Percentiles rank a stretch among this genome's conserved stretches.
Evolutionary conservation across 2,113 vertebrate genomes (phyloP).

Genomic region (Galbula dea): DNA sequence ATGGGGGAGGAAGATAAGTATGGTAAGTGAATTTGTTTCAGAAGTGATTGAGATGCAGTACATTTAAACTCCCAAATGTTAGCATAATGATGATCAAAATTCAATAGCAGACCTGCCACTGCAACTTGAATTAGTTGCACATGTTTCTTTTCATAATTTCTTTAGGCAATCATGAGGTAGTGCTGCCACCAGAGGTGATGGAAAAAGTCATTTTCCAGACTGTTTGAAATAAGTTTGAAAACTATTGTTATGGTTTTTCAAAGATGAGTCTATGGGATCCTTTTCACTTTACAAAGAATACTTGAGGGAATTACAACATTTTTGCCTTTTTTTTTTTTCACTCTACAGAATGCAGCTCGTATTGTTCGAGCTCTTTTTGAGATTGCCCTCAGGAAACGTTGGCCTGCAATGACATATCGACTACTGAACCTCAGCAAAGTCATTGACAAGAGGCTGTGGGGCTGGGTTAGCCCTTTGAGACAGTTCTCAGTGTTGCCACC

Average conservation of each 20-base stretch:
- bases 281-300: constrained; percentile 10
- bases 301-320: background rate
- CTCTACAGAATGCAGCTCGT: constrained; percentile 90
- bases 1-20: background rate
- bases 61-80: background rate
- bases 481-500: constrained; percentile 88
- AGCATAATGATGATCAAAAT: background rate
- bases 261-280: background rate
- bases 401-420: constrained; percentile 95
- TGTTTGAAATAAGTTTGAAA: background rate
- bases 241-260: constrained; percentile 3
- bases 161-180: background rate
- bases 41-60: background rate
- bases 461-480: constrained; percentile 89
- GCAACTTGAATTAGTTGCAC: background rate
- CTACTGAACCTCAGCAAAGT: constrained; percentile 95
- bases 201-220: constrained; percentile 12
- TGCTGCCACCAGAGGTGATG: background rate
- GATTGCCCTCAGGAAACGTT: constrained; percentile 92
- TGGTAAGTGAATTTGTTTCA: background rate
- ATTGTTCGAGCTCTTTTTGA: constrained; percentile 96
- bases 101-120: background rate
- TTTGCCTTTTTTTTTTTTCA: background rate
- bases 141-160: background rate
- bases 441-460: constrained; percentile 96